Percentiles rank a stretch among this genome's conserved stretches.
Conservation (phyloP, 2,888 invertebrate genomes). For the Papilio gigon region DNA sequence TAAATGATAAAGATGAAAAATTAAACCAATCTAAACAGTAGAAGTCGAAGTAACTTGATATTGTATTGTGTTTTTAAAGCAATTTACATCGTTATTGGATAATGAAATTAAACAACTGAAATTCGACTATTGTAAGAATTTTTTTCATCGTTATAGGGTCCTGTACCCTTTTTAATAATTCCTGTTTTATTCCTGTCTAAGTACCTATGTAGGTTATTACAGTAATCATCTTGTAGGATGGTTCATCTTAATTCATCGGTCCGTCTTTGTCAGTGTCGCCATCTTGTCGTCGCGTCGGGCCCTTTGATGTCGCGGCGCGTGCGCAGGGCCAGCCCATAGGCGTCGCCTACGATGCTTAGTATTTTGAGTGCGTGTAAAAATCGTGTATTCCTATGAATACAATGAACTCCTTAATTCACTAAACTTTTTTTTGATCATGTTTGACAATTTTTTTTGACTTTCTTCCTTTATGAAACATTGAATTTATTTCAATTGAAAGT, state of each 20-base stretch:
- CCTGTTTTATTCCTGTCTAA: constrained; percentile 28
- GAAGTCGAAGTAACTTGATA: too few relatives aligned
- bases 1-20: too few relatives aligned
- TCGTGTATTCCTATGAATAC: constrained; percentile 57
- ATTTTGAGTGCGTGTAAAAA: constrained; percentile 57
- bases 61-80: background rate
- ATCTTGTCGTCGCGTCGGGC: constrained; percentile 54
- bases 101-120: background rate
- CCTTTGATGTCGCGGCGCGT: constrained; percentile 65
- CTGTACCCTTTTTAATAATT: constrained; percentile 17
- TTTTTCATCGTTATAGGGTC: constrained; percentile 9
- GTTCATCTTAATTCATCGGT: constrained; percentile 44
- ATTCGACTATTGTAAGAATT: background rate
- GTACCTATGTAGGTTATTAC: constrained; percentile 23
- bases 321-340: constrained; percentile 66
- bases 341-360: constrained; percentile 57
- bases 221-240: constrained; percentile 43
- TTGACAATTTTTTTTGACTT: constrained; percentile 30
- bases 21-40: too few relatives aligned
- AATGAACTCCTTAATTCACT: constrained; percentile 50
- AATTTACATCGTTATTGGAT: background rate
- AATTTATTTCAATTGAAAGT: background rate
- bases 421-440: constrained; percentile 29
- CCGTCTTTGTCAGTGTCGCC: constrained; percentile 55
- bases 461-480: background rate